phyloP scores from a whole-genome alignment of 2,113 vertebrate genomes.

The Lycocorax pyrrhopterus region DNA sequence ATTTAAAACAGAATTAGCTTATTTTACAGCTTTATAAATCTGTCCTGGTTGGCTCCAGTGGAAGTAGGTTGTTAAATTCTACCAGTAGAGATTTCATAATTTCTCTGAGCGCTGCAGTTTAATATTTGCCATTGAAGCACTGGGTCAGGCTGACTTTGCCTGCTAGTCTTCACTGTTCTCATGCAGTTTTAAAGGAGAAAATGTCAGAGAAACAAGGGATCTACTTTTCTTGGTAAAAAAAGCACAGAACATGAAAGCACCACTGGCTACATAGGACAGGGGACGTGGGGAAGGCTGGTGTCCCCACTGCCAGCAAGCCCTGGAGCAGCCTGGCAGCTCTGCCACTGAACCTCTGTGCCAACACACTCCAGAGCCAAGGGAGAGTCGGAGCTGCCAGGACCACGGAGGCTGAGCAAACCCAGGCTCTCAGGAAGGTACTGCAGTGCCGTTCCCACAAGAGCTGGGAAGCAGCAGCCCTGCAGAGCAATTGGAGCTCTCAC shows the following conservation, averaged over 20 bases:
- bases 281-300: not conserved
- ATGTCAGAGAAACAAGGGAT: not conserved
- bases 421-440: not conserved
- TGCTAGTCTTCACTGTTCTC: not conserved
- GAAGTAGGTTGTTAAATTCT: conserved; percentile 35
- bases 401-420: not conserved
- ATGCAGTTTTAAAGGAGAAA: not conserved
- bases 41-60: not conserved
- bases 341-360: not conserved
- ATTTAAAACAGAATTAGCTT: conserved; percentile 33
- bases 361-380: not conserved
- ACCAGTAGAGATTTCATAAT: not conserved
- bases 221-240: not conserved
- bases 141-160: not conserved
- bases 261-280: not conserved
- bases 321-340: not conserved
- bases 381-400: not conserved
- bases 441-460: not conserved
- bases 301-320: not conserved
- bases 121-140: not conserved
- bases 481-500: not conserved
- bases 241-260: not conserved
- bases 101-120: not conserved
- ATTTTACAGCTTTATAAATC: conserved; percentile 29
- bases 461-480: not conserved